phyloP scores from a whole-genome alignment of 2,113 vertebrate genomes.

The Benitochromis conjunctus region DNA sequence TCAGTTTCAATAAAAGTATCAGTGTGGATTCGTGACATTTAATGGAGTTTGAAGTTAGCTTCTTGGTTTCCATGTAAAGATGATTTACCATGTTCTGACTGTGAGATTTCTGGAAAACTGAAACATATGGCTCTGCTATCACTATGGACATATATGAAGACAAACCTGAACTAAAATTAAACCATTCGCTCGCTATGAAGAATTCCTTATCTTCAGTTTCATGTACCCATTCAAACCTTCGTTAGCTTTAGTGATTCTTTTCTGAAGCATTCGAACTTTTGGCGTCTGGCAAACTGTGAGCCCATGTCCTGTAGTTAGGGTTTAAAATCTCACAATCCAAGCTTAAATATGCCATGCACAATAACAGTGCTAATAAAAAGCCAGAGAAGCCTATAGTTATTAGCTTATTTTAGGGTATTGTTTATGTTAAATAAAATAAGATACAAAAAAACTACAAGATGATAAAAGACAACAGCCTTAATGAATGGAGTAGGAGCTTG shows the following conservation, averaged over 20 bases:
- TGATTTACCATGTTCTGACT: neutral
- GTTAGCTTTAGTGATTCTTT: neutral
- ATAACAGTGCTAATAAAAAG: neutral
- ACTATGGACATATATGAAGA: neutral
- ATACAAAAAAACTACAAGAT: neutral
- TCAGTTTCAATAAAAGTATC: neutral
- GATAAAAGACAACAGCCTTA: neutral
- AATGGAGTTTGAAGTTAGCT: neutral
- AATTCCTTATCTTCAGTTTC: neutral
- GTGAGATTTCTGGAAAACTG: neutral
- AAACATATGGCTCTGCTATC: neutral
- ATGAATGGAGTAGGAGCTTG: neutral
- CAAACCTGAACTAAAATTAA: neutral
- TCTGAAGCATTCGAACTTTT: neutral
- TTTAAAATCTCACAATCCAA: neutral
- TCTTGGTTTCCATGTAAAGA: neutral
- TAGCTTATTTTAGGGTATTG: neutral
- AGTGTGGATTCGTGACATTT: neutral
- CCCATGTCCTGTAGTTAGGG: neutral
- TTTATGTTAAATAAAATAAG: neutral
- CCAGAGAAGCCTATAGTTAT: neutral
- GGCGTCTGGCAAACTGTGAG: neutral
- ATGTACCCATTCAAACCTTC: neutral
- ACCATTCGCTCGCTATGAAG: neutral
- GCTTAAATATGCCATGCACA: neutral